These are phyloP conservation scores for Montipora sp. DNA, from an alignment of 64 coral and sea anemone genomes.

Conservation along the genomic window DNA sequence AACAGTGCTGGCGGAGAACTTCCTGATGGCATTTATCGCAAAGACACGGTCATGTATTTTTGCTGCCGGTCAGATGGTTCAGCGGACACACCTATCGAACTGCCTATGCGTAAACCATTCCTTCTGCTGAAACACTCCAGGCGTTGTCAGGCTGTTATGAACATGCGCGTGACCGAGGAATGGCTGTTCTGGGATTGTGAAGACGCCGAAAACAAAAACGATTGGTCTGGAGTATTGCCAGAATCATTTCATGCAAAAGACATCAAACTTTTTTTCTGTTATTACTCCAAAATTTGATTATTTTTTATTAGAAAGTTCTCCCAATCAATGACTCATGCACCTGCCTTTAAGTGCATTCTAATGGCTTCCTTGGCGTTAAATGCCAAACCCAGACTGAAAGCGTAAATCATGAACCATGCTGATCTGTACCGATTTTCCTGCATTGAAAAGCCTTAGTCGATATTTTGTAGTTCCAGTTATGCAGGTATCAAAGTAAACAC, in stretches of 20 bases:
- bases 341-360: no score
- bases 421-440: no score
- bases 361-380: no score
- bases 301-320: no score
- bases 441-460: no score
- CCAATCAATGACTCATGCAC: background rate
- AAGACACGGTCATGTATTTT: constrained; percentile 66
- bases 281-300: background rate
- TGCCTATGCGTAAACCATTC: constrained; percentile 75
- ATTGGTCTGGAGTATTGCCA: background rate
- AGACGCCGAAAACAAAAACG: constrained; percentile 26
- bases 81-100: constrained; percentile 62
- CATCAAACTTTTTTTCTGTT: constrained; percentile 22
- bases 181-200: constrained; percentile 47
- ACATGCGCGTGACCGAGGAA: constrained; percentile 24
- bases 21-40: constrained; percentile 68
- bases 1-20: constrained; percentile 46
- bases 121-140: constrained; percentile 70
- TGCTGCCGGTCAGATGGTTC: constrained; percentile 68
- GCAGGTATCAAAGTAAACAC: no score
- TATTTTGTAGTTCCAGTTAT: no score
- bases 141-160: constrained; percentile 63
- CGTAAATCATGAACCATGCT: no score
- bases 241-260: constrained; percentile 23
- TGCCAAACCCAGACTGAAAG: no score